A percentile compares a stretch with the other conserved stretches of the same genome.
Evolutionary conservation across 2,888 invertebrate species (phyloP).

Genomic region (Morinoia aosen): DNA sequence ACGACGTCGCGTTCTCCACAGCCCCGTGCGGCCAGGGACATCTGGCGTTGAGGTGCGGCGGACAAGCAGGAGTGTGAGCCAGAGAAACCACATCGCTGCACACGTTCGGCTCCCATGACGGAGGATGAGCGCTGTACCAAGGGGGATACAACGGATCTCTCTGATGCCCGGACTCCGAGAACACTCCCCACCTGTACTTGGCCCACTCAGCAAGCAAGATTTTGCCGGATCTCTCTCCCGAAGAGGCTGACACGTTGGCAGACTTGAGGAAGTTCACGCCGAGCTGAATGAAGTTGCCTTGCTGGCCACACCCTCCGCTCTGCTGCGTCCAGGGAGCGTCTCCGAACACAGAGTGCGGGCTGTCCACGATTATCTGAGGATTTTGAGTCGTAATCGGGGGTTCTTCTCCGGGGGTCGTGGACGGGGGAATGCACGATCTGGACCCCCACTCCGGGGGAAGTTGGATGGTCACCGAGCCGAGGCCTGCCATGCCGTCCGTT

Average conservation of each 20-base stretch:
- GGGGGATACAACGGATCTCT: constrained; percentile 77
- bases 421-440: constrained; percentile 56
- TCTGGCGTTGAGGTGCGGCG: constrained; percentile 59
- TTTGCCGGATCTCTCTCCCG: constrained; percentile 70
- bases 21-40: constrained; percentile 61
- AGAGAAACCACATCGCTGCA: constrained; percentile 69
- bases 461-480: constrained; percentile 59
- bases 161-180: constrained; percentile 78
- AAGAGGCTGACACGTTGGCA: constrained; percentile 59
- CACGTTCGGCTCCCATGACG: constrained; percentile 70
- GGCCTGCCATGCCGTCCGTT: constrained; percentile 59
- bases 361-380: constrained; percentile 74
- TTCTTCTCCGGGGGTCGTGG: constrained; percentile 68
- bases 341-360: constrained; percentile 74
- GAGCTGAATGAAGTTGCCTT: constrained; percentile 77
- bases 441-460: constrained; percentile 59
- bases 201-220: constrained; percentile 77
- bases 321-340: constrained; percentile 78
- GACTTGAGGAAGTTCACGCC: constrained; percentile 69
- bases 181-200: constrained; percentile 80
- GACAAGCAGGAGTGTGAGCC: constrained; percentile 57
- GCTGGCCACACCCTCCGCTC: constrained; percentile 76
- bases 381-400: constrained; percentile 69
- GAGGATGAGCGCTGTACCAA: constrained; percentile 73
- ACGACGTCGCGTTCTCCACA: constrained; percentile 71